Evolutionary conservation across 2,888 invertebrate genomes (phyloP), one percentile per base, ranked within the genome.

Genomic region (Oxyteleia sp.): DNA sequence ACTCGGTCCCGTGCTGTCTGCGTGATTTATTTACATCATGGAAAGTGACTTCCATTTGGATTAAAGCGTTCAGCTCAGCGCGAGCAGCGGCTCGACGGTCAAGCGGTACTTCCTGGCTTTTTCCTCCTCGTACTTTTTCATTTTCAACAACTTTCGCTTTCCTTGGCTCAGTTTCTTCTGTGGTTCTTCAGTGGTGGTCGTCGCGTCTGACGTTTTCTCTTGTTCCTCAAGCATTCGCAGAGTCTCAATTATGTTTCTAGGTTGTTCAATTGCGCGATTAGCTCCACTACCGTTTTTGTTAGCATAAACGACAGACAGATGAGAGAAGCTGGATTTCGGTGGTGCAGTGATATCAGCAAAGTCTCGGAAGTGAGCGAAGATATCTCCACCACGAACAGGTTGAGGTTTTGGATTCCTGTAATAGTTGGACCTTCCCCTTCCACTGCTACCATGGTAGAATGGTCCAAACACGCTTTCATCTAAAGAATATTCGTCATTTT

Each of bases 301-400:
- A 0, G 96, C 97, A 90, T 97, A 97, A 0, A 97, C 97, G 0
- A 97, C 96, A 29, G 97, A 97, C 83, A 96, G 96, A 87, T 97
- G 96, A 0, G 97, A 97, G 92, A 96, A 98, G 4, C 97, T 97
- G 0, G 96, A 95, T 90, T 97, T 97, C 0, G 96, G 95, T 0
- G 97, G 97, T 2, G 97, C 96, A 83, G 97, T 98, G 68, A 98
- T 98, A 88, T 98, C 98, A 0, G 98, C 98, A 90, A 98, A 98
- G 91, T 98, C 98, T 88, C 97, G 95, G 94, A 98, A 98, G 91
- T 98, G 97, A 3, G 97, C 97, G 90, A 98, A 98, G 90, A 98
- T 98, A 89, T 98, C 97, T 75, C 96, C 93, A 2, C 92, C 92
- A 0, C 92, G 96, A 23, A 96, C 95, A 86, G 96, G 96, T 61